Evolutionary conservation across 2,888 invertebrate genomes (phyloP).

Genomic region (Volucella zonaria): DNA sequence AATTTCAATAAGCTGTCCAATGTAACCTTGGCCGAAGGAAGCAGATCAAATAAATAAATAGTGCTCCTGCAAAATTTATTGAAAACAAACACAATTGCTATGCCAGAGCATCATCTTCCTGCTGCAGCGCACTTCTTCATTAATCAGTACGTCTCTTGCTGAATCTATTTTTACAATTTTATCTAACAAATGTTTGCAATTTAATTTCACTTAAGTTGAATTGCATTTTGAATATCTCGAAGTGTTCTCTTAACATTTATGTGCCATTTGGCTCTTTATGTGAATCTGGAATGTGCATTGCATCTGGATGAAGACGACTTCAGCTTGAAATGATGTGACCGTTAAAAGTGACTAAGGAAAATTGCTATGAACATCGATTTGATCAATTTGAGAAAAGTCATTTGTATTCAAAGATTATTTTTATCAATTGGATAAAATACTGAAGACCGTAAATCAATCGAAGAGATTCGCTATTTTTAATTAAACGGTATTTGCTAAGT

Average conservation of each 20-base stretch:
- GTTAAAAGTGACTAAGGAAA: too few relatives aligned
- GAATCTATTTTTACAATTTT: constrained; percentile 47
- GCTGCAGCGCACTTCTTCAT: constrained; percentile 27
- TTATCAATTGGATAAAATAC: too few relatives aligned
- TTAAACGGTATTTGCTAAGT: too few relatives aligned
- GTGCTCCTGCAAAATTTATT: constrained; percentile 11
- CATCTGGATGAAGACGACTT: too few relatives aligned
- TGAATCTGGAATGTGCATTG: too few relatives aligned
- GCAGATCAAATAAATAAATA: constrained; percentile 7
- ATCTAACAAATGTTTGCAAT: constrained; percentile 53
- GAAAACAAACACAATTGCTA: constrained; percentile 24
- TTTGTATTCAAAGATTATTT: too few relatives aligned
- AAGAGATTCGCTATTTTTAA: too few relatives aligned
- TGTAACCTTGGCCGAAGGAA: constrained; percentile 14
- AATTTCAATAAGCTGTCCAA: constrained; percentile 5
- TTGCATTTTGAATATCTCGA: constrained; percentile 29
- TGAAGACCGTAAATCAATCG: too few relatives aligned
- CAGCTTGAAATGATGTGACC: too few relatives aligned
- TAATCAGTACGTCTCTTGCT: constrained; percentile 29
- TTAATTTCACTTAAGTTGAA: constrained; percentile 47
- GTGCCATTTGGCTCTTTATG: too few relatives aligned
- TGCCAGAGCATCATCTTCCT: constrained; percentile 2
- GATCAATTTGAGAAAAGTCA: too few relatives aligned
- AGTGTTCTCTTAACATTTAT: background rate
- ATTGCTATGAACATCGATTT: too few relatives aligned